phyloP scores from a whole-genome alignment of 2,797 vertebrate species.

The Brotula barbata region DNA sequence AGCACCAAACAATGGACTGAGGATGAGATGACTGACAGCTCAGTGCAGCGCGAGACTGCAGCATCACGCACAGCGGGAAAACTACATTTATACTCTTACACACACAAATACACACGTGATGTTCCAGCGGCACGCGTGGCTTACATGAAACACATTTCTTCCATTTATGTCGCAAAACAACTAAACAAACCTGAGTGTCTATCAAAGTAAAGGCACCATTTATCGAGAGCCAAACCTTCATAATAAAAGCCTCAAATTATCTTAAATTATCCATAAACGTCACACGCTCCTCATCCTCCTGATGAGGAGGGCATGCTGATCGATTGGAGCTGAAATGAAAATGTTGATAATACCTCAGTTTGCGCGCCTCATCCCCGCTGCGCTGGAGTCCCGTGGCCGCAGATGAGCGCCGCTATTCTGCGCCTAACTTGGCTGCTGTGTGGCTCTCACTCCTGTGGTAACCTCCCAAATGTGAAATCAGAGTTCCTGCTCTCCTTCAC shows the following conservation, averaged over 20 bases:
- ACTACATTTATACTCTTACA: neutral
- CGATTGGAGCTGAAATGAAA: too few relatives aligned
- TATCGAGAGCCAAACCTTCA: too few relatives aligned
- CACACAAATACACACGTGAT: neutral
- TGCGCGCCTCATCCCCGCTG: constrained; percentile 42
- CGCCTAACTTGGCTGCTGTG: constrained; percentile 55
- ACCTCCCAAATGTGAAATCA: constrained; percentile 26
- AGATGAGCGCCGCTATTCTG: constrained; percentile 25
- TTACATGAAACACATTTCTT: neutral
- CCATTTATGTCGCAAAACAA: too few relatives aligned
- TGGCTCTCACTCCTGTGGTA: constrained; percentile 37
- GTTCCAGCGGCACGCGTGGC: neutral
- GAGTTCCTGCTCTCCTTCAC: constrained; percentile 20
- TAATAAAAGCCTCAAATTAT: too few relatives aligned
- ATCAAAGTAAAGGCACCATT: too few relatives aligned
- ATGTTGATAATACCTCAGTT: constrained; percentile 58
- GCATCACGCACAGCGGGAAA: too few relatives aligned
- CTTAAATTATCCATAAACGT: neutral
- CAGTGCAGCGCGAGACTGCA: constrained; percentile 8
- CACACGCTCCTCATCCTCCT: constrained; percentile 30
- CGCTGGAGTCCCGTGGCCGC: constrained; percentile 55
- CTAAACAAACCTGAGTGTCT: neutral
- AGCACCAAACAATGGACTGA: constrained; percentile 57
- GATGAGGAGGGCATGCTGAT: too few relatives aligned
- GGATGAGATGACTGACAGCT: constrained; percentile 65